Conservation (phyloP, 2,797 vertebrate species). For the Hipposideros larvatus region DNA sequence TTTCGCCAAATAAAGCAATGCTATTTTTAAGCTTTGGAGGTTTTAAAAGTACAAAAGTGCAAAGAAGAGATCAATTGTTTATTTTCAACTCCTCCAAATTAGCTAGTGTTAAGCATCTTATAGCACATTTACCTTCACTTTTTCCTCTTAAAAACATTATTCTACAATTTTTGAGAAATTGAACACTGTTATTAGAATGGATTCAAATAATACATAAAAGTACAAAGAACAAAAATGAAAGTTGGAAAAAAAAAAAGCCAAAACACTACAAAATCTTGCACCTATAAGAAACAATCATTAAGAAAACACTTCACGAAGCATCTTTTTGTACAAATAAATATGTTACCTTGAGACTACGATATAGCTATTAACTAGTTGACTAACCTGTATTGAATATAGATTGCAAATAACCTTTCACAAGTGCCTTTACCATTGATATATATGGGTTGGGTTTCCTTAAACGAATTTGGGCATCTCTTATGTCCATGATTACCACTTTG, state of each 20-base stretch:
- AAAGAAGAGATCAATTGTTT: not conserved
- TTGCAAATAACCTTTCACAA: not conserved
- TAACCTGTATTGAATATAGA: not conserved
- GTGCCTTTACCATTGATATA: not conserved
- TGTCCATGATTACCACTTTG: not conserved
- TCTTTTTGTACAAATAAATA: constrained; percentile 28
- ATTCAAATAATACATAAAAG: not conserved
- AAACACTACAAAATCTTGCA: not conserved
- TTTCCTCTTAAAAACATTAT: not conserved
- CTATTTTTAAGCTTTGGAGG: not conserved
- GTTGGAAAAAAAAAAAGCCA: not conserved
- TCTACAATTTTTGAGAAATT: not conserved
- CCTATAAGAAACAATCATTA: not conserved
- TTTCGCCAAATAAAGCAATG: not conserved
- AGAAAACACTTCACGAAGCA: not conserved
- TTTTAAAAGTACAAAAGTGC: constrained; percentile 17
- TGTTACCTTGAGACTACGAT: not conserved
- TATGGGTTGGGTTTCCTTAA: not conserved
- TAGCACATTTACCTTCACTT: not conserved
- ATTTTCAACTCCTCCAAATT: not conserved
- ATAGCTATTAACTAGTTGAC: not conserved
- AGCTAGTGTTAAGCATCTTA: not conserved
- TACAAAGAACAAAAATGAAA: not conserved
- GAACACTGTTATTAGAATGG: not conserved
- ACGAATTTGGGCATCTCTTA: not conserved